Percentiles rank a stretch among this genome's conserved stretches.
Evolutionary conservation across 2,797 vertebrate genomes (phyloP).

Genomic region (Cyclopterus lumpus): DNA sequence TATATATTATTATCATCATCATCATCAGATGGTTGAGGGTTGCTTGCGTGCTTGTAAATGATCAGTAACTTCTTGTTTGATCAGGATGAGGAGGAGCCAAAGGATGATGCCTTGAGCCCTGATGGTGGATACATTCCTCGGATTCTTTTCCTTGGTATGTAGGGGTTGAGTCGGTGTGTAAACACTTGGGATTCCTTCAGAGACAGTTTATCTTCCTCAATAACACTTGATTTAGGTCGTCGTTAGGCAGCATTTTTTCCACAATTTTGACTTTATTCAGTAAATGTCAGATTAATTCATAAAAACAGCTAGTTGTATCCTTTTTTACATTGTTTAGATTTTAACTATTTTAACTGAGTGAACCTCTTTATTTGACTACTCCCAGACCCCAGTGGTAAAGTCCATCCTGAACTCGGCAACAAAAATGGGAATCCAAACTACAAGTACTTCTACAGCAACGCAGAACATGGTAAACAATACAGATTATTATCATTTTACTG

Average conservation of each 20-base stretch:
- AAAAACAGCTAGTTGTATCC: background rate
- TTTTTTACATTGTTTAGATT: background rate
- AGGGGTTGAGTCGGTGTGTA: constrained; percentile 17
- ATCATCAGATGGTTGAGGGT: background rate
- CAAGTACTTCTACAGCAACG: constrained; percentile 97
- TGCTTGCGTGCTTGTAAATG: background rate
- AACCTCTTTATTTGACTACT: background rate
- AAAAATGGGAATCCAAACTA: constrained; percentile 96
- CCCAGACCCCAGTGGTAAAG: constrained; percentile 92
- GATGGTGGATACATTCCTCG: constrained; percentile 98
- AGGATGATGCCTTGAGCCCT: constrained; percentile 92
- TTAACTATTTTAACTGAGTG: rapidly evolving
- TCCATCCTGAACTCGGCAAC: constrained; percentile 95
- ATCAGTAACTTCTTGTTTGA: constrained; percentile 31
- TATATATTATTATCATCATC: no score
- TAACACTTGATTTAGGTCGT: background rate
- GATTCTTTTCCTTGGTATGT: constrained; percentile 96
- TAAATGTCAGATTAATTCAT: background rate
- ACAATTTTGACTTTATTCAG: background rate
- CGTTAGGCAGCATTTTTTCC: background rate
- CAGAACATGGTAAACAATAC: constrained; percentile 91
- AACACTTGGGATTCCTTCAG: constrained; percentile 29
- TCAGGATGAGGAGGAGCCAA: constrained; percentile 98
- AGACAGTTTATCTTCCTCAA: constrained; percentile 1
- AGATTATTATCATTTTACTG: background rate